These are phyloP conservation scores for Netelia melanura DNA, from an alignment of 2,888 invertebrate genomes.

Conservation along the genomic window DNA sequence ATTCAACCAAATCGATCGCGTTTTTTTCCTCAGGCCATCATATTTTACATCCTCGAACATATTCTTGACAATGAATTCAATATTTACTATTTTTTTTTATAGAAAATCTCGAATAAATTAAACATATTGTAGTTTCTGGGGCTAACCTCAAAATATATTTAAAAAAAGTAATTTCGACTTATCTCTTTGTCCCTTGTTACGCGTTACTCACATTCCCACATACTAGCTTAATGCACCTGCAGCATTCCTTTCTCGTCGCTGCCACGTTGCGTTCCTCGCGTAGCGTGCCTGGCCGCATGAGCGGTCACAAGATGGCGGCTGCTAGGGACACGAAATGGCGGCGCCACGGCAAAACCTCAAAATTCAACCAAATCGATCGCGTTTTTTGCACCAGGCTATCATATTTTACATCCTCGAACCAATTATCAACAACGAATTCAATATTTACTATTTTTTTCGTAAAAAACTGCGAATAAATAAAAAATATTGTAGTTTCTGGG, in stretches of 20 bases:
- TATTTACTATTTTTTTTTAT: not conserved
- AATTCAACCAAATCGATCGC: not conserved
- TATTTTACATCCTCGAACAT: too few species aligned
- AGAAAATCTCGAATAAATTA: not conserved
- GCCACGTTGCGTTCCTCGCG: not conserved
- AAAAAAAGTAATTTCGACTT: slow-evolving; percentile 16
- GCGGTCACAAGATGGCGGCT: not conserved
- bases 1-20: not conserved
- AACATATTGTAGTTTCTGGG: not conserved
- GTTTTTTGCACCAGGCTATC: not conserved
- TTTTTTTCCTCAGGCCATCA: not conserved
- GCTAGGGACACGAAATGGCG: not conserved
- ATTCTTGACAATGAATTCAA: not conserved
- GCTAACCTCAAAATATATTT: not conserved
- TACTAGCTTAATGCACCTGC: slow-evolving; percentile 8
- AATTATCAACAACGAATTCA: not conserved
- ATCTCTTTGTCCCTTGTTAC: slow-evolving; percentile 28
- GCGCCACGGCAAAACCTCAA: not conserved
- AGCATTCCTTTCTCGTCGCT: not conserved
- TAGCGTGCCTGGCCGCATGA: not conserved
- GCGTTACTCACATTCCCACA: slow-evolving; percentile 2
- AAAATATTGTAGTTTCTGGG: not conserved
- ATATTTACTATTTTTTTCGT: not conserved
- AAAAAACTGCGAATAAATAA: not conserved
- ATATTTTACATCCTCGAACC: too few species aligned